These are phyloP conservation scores for Melierax canorus DNA, from an alignment of 2,113 vertebrate species.

Conservation along the genomic window DNA sequence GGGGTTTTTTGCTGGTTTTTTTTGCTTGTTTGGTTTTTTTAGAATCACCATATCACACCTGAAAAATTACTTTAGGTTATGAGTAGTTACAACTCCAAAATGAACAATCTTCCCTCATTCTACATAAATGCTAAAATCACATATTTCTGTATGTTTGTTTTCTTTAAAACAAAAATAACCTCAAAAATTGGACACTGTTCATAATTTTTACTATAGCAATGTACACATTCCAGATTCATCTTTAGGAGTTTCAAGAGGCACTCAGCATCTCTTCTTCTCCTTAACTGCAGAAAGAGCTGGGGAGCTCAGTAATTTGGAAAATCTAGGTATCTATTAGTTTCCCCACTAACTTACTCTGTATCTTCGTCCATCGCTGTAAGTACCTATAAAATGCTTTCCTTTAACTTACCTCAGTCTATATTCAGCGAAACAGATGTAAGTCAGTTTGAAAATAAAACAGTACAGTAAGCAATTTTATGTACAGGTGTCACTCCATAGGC, in stretches of 20 bases:
- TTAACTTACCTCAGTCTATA: neutral
- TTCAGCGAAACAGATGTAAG: neutral
- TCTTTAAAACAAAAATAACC: neutral
- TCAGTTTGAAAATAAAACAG: neutral
- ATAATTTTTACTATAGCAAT: neutral
- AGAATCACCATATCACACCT: neutral
- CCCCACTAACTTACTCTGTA: neutral
- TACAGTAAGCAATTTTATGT: neutral
- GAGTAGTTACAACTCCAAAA: neutral
- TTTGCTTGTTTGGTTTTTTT: neutral
- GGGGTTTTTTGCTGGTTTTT: accelerated
- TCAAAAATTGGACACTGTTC: neutral
- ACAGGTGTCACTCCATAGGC: neutral
- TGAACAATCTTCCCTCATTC: neutral
- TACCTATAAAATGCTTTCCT: neutral
- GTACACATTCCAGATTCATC: neutral
- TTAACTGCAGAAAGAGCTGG: neutral
- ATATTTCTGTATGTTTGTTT: neutral
- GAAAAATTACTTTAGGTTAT: neutral
- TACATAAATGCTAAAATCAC: neutral
- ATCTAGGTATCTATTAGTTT: neutral
- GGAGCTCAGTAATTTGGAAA: neutral
- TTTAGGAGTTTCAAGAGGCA: neutral
- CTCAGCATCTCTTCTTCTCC: neutral
- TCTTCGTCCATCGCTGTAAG: neutral